Evolutionary conservation across 2,888 invertebrate genomes (phyloP).

Genomic region (Nineta flava): DNA sequence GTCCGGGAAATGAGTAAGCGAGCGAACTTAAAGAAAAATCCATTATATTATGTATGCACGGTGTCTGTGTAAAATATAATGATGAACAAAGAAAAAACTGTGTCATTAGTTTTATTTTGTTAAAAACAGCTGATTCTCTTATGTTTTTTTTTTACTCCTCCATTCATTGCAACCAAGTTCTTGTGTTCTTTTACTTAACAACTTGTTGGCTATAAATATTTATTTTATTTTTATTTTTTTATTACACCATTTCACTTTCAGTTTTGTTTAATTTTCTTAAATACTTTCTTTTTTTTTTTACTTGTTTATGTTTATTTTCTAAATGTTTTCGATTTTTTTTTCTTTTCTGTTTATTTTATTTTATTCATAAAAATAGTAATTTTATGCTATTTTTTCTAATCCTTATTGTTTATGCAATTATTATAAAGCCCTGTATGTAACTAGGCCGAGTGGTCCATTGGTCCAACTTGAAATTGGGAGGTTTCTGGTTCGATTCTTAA

Average conservation of each 20-base stretch:
- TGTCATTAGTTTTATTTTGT: constrained; percentile 4
- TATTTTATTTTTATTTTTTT: background rate
- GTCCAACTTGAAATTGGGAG: too few species aligned
- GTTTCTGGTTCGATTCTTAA: too few species aligned
- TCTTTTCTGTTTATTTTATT: too few species aligned
- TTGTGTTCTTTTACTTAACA: too few species aligned
- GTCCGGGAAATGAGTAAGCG: constrained; percentile 3
- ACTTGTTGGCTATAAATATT: background rate
- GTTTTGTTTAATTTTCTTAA: background rate
- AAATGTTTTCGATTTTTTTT: background rate
- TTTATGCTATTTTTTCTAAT: too few species aligned
- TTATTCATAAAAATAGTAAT: too few species aligned
- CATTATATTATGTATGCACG: background rate
- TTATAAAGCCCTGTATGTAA: too few species aligned
- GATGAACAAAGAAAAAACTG: constrained; percentile 2
- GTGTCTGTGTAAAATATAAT: background rate
- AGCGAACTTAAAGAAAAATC: background rate
- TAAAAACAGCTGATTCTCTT: constrained; percentile 1
- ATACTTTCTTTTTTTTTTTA: background rate
- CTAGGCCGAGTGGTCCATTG: too few species aligned
- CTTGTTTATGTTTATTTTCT: background rate
- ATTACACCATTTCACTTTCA: background rate
- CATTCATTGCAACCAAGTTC: too few species aligned
- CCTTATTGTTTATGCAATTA: too few species aligned
- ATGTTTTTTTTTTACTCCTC: too few species aligned